These are phyloP conservation scores for Caiman crocodilus DNA, from an alignment of 2,797 vertebrate genomes.

Conservation along the genomic window DNA sequence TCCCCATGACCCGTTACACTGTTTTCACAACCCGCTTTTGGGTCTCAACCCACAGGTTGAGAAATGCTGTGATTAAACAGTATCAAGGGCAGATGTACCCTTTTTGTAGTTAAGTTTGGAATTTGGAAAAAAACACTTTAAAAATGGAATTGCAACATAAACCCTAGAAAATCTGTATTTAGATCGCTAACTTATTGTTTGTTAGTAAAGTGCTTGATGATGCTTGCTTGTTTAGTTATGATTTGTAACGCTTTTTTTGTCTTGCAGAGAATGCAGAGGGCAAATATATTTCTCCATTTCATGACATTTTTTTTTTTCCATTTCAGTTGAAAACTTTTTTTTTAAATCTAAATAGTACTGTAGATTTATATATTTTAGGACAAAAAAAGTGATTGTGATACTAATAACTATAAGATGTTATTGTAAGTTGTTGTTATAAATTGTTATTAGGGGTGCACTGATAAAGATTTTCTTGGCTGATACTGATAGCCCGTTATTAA, in stretches of 20 bases:
- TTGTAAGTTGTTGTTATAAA: too few relatives aligned
- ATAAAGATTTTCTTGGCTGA: too few relatives aligned
- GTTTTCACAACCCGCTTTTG: too few relatives aligned
- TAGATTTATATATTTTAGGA: background rate
- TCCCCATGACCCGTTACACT: too few relatives aligned
- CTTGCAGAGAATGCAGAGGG: conserved; percentile 89
- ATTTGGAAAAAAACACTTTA: background rate
- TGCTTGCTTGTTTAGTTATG: background rate
- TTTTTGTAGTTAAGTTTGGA: background rate
- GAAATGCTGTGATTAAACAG: too few relatives aligned
- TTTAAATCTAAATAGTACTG: background rate
- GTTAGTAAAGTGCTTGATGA: background rate
- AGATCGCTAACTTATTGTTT: background rate
- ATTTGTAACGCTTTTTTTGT: background rate
- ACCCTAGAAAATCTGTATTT: background rate
- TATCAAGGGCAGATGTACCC: background rate
- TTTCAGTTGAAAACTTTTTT: background rate
- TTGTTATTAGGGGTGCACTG: too few relatives aligned
- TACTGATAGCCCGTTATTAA: too few relatives aligned
- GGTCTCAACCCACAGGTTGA: too few relatives aligned
- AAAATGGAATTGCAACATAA: background rate
- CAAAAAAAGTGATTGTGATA: background rate
- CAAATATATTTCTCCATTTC: conserved; percentile 97
- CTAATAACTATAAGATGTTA: background rate
- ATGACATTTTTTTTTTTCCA: conserved; percentile 83